These are phyloP conservation scores for Blastobasis adustella DNA, from an alignment of 2,888 invertebrate species.

Conservation along the genomic window DNA sequence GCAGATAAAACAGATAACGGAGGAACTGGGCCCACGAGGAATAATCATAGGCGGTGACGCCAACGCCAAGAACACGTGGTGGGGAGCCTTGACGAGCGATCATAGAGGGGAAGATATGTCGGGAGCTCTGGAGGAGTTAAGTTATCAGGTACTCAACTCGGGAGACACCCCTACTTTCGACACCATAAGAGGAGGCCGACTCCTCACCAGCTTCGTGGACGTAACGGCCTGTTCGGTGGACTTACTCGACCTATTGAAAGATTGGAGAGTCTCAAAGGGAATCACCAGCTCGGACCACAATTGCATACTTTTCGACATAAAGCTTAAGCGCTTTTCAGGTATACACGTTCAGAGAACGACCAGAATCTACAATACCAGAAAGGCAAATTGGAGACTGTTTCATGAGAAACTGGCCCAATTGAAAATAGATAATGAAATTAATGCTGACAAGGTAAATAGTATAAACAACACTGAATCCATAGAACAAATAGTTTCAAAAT, in stretches of 20 bases:
- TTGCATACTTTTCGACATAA: not conserved
- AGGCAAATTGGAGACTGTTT: not conserved
- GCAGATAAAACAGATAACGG: not conserved
- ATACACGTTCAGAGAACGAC: not conserved
- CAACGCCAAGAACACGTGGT: conserved; percentile 16
- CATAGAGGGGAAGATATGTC: conserved; percentile 12
- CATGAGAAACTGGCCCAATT: not conserved
- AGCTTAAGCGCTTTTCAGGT: not conserved
- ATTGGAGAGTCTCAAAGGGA: not conserved
- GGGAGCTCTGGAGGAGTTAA: conserved; percentile 8
- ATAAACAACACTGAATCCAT: not conserved
- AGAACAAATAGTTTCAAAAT: not conserved
- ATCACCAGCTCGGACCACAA: not conserved
- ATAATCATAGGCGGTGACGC: conserved; percentile 11
- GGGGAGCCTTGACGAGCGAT: conserved; percentile 11
- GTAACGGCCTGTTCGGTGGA: conserved; percentile 17
- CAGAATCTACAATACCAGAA: not conserved
- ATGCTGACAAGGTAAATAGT: not conserved
- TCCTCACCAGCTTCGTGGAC: conserved; percentile 16
- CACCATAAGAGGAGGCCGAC: conserved; percentile 11
- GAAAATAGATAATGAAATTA: not conserved
- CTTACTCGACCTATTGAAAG: conserved; percentile 4
- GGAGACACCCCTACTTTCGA: conserved; percentile 20
- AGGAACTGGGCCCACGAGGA: not conserved
- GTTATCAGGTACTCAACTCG: conserved; percentile 18